These are phyloP conservation scores for Cheirogaleus medius DNA, from an alignment of 2,113 vertebrate species.

Conservation along the genomic window DNA sequence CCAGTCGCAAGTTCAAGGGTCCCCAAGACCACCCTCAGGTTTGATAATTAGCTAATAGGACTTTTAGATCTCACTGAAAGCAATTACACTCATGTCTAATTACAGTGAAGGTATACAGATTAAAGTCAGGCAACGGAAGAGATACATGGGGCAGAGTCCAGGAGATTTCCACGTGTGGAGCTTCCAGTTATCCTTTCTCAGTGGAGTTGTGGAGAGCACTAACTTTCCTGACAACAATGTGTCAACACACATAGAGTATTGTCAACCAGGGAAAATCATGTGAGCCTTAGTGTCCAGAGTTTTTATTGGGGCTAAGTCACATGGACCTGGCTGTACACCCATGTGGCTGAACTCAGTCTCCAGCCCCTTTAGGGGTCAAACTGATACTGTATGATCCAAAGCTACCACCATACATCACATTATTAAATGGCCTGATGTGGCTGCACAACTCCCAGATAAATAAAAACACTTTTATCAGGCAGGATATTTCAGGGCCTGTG, in stretches of 20 bases:
- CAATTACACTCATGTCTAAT: not conserved
- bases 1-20: not conserved
- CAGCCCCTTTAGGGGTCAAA: not conserved
- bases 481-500: not conserved
- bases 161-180: not conserved
- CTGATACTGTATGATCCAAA: not conserved
- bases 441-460: not conserved
- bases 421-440: not conserved
- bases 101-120: not conserved
- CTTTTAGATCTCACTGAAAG: not conserved
- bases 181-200: not conserved
- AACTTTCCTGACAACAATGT: not conserved
- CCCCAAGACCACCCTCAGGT: not conserved
- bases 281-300: not conserved
- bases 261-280: not conserved
- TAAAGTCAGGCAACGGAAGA: not conserved
- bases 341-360: not conserved
- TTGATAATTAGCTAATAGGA: not conserved
- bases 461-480: conserved; percentile 4
- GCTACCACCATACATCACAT: not conserved
- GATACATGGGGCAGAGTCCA: not conserved
- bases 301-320: not conserved
- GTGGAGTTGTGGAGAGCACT: not conserved
- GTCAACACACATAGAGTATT: not conserved
- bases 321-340: not conserved